These are phyloP conservation scores for Aegotheles bennettii DNA, from an alignment of 2,113 vertebrate species.

Conservation along the genomic window DNA sequence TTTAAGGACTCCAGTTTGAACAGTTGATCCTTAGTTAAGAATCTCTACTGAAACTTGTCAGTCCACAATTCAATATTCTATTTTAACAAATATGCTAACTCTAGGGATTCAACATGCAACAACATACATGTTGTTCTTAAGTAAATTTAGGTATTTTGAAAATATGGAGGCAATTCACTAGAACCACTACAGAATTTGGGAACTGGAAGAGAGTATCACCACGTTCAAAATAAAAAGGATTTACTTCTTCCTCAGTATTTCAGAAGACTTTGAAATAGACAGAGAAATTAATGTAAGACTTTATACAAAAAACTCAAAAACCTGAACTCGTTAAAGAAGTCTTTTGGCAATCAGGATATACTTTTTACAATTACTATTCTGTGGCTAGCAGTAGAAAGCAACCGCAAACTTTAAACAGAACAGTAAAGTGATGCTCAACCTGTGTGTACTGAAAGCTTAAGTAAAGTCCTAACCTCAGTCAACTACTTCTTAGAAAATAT, in stretches of 20 bases:
- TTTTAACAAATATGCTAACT: background rate
- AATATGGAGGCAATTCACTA: background rate
- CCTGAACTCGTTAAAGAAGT: background rate
- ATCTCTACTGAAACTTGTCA: background rate
- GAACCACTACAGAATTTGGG: background rate
- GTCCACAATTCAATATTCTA: background rate
- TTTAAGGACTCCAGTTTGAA: background rate
- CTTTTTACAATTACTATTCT: background rate
- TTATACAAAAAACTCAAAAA: background rate
- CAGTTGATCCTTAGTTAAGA: background rate
- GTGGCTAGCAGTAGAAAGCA: background rate
- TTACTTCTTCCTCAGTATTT: background rate
- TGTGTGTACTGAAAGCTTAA: background rate
- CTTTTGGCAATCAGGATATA: background rate
- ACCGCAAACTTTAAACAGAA: background rate
- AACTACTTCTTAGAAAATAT: background rate
- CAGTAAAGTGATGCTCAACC: background rate
- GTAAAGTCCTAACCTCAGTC: background rate
- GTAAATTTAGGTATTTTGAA: background rate
- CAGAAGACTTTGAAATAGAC: background rate
- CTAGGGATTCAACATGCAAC: background rate
- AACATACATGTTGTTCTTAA: background rate
- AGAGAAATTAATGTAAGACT: background rate
- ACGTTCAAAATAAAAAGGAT: background rate
- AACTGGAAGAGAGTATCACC: background rate